phyloP scores from a whole-genome alignment of 2,113 vertebrate genomes.

The Agapornis roseicollis region DNA sequence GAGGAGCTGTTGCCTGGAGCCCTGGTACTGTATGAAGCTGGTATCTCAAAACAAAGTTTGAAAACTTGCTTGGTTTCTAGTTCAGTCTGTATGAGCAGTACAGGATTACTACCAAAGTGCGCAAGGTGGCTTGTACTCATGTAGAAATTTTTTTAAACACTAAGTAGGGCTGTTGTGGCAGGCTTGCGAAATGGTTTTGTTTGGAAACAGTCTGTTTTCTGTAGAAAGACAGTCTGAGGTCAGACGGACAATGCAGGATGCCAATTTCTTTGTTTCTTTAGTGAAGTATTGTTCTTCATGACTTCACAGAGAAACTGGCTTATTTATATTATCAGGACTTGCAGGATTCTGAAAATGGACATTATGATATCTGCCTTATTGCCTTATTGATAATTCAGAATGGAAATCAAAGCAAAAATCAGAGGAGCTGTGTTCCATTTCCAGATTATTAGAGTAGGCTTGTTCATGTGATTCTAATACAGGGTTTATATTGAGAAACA shows the following conservation, averaged over 20 bases:
- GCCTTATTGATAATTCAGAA: neutral
- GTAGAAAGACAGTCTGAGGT: neutral
- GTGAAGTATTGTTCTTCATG: neutral
- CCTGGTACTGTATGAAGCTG: neutral
- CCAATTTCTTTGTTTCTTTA: neutral
- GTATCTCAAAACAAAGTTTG: neutral
- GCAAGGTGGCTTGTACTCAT: neutral
- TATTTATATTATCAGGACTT: neutral
- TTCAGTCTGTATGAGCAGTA: neutral
- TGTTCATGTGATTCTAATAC: neutral
- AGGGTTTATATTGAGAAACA: neutral
- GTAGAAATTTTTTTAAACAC: neutral
- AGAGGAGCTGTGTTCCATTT: neutral
- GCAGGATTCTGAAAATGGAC: neutral
- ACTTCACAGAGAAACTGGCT: neutral
- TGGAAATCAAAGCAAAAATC: neutral
- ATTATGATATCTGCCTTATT: neutral
- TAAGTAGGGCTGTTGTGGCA: neutral
- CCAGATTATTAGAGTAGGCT: neutral
- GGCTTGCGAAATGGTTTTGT: neutral
- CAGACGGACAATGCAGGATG: fast-evolving
- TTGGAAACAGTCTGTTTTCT: neutral
- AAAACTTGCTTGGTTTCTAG: neutral
- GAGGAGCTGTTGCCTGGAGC: neutral
- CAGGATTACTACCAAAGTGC: too few species aligned